Evolutionary conservation across 30 jellyfish, hydroid and myxozoan genomes (phyloP), one percentile per base, ranked within the genome.

Genomic region (Haliclystus octoradiatus): DNA sequence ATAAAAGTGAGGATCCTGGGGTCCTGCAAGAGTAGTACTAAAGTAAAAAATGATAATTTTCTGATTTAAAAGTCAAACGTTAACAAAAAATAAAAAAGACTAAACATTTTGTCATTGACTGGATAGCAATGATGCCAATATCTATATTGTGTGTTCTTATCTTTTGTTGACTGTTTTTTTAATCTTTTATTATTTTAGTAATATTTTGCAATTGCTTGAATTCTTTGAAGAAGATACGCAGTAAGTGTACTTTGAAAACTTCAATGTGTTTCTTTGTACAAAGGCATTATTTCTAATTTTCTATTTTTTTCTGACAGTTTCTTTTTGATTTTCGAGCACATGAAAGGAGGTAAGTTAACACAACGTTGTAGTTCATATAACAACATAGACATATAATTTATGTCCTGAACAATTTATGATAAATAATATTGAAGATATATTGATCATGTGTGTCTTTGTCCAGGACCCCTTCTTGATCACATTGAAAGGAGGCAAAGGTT

Each of bases 301-400:
- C 3, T 63, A 15, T 51, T 50, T 33, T 65, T 30, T 76, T 28
- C 15, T 52, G 57, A 24, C 57, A 89, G 98, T 31, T 89, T 89
- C 77, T 89, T 72, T 62, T 62, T 89, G 84, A 88, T 89, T 7
- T 89, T 81, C 77, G 98, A 89, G 62, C 74, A 73, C 66, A 89
- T 89, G 98, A 76, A 89, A 51, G 98, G 98, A 66, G 98, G 98
- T 89, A 68, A 68, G 35, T 13, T 12, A 12, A 3, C 63, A 13
- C 73, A 24, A 22, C 63, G 31, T 25, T 13, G 25, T 23, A 23
- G 27, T 52, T 23, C 27, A 52, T 2, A 9, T 52, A 52, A 23
- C 25, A 23, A 9, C 27, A 52, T 52, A 52, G 25, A 52, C 7
- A 9, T 52, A 52, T 23, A 12, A 12, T 12, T 47, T 12, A 47